Base-by-base conservation (phyloP, 2,113 vertebrate genomes). In the Phycodurus eques region DNA sequence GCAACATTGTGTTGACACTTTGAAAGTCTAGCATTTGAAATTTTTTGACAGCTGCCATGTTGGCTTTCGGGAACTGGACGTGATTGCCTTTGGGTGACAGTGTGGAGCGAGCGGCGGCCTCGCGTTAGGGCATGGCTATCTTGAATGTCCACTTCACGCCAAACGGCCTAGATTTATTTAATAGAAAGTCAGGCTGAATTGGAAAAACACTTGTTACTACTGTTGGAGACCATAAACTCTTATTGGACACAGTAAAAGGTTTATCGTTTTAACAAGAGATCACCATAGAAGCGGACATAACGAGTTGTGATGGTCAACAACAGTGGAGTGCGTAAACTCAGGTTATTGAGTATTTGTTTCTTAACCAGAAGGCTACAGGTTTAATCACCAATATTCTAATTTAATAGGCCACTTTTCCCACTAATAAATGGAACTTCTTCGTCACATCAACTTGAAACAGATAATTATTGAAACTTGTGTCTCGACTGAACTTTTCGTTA, bases 1-100 rank as follows among this genome's bases (percentile, higher is more conserved):
- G 13, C 64, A 31, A 31, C 43, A 17, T 31, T 9, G 64, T 31
- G 64, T 7, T 33, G 63, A 46, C n/a, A 4, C 13, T 66, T 66
- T 31, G n/a, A 15, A 66, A 66, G 43, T 31, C 22, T 31, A 27
- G 22, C 43, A 47, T 27, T 66, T 66, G 43, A 43, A 27, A 15
- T 17, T 66, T 66, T 47, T 66, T 47, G 64, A 47, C 64, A 47
- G 64, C 64, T 66, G 64, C 64, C n/a, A 47, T 66, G 64, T 66
- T 66, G 64, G 64, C 64, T n/a, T 66, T 66, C 47, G 22, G 44
- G 44, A 66, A 31, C 13, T 8, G 20, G n/a, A 46, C 43, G n/a
- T 47, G 63, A 43, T 8, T 2, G 9, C 8, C 15, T n/a, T 19
- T 43, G 62, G 61, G 56, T 11, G 56, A 59, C 56, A 59, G 22